phyloP scores from a whole-genome alignment of 2,113 vertebrate species.

The Ceyx melanurus region DNA sequence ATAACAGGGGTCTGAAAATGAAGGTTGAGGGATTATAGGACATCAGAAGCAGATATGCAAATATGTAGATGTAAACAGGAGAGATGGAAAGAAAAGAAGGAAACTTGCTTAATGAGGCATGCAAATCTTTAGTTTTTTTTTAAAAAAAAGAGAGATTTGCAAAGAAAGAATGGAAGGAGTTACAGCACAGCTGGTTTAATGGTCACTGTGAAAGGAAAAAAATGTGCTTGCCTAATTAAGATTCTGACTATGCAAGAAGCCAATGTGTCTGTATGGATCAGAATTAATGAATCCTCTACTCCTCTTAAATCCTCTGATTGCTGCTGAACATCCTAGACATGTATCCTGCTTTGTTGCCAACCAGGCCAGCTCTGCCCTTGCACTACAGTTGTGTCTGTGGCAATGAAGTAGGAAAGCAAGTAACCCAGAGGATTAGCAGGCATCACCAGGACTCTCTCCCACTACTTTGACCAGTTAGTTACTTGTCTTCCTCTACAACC shows the following conservation, averaged over 20 bases:
- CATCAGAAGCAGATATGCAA: slow-evolving; percentile 14
- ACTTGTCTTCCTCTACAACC: neutral
- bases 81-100: neutral
- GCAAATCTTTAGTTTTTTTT: neutral
- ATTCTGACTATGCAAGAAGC: slow-evolving; percentile 51
- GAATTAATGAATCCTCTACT: slow-evolving; percentile 43
- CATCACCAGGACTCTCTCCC: neutral
- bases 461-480: neutral
- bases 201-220: slow-evolving; percentile 31
- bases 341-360: neutral
- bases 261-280: neutral
- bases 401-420: neutral
- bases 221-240: slow-evolving; percentile 40
- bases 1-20: neutral
- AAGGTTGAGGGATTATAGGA: neutral
- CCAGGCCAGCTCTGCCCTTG: neutral
- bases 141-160: neutral
- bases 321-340: neutral
- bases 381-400: neutral
- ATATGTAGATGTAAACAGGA: neutral
- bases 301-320: slow-evolving; percentile 32
- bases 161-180: slow-evolving; percentile 14
- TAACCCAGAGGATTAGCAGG: neutral
- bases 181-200: slow-evolving; percentile 29
- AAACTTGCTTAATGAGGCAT: neutral